Base-by-base conservation (phyloP, 64 coral and sea anemone species). In the Trachythela sp. region DNA sequence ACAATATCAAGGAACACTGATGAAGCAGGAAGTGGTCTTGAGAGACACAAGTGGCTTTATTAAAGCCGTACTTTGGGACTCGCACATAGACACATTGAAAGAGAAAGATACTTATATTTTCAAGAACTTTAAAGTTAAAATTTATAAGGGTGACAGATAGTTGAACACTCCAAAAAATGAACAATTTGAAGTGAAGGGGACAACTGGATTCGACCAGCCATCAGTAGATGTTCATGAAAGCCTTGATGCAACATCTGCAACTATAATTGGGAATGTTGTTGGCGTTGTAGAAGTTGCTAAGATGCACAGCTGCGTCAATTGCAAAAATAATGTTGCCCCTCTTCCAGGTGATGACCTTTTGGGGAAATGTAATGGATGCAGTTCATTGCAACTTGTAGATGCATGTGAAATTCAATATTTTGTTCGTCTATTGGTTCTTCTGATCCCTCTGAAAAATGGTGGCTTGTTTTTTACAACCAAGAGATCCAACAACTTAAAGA, bases 131-230 rank as follows among this genome's bases (percentile, higher is more conserved):
- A 89, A 83, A 0, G 13, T 76, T 3, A 89, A 50, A 49, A 49
- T 32, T 26, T 54, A 86, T 30, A 51, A 36, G 33, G 49, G 54
- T 43, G 85, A 52, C 0, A 27, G 85, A 22, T 89, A 89, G 9
- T 77, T 89, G 71, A 77, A 89, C 40, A 77, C 87, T 17, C 40
- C 88, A 33, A 83, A 89, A 39, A 76, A 77, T 89, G 75, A 39
- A 22, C 18, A 52, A 20, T 89, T 89, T 84, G 41, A n/a, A 35
- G 76, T 20, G 14, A 32, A 50, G 1, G 0, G 40, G 20, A 75
- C 71, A 48, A 35, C 39, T 72, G 56, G 39, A 11, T 89, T 89
- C 45, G 49, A 77, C 14, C 29, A 36, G 8, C 41, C 60, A 52
- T 39, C 83, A 52, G 70, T 70, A 8, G 76, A 77, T n/a, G 70